Percentiles rank a stretch among this genome's conserved stretches.
These are phyloP conservation scores for Rhogogaster chlorosoma DNA, from an alignment of 2,888 invertebrate species.

Conservation along the genomic window DNA sequence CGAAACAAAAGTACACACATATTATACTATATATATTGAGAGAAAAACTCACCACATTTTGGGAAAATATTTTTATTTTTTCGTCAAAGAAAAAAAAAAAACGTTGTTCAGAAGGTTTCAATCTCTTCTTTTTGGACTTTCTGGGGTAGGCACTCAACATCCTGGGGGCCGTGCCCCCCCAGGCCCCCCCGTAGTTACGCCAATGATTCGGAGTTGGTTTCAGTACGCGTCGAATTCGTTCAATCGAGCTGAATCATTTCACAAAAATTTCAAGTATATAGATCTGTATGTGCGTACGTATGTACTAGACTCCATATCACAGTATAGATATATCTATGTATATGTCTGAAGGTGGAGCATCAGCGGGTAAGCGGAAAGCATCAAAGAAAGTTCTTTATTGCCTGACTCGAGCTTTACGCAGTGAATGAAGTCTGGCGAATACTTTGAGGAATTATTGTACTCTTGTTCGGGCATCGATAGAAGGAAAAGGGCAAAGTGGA, in stretches of 20 bases:
- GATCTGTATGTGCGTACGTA: neutral
- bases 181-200: no score
- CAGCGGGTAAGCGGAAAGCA: conserved; percentile 30
- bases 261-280: conserved; percentile 15
- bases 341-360: conserved; percentile 5
- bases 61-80: no score
- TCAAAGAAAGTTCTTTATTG: conserved; percentile 46
- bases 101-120: no score
- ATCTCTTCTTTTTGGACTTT: no score
- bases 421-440: conserved; percentile 42
- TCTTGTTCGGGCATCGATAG: conserved; percentile 28
- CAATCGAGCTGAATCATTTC: conserved; percentile 21
- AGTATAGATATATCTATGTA: neutral
- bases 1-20: no score
- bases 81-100: no score
- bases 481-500: conserved; percentile 9
- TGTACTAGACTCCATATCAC: neutral
- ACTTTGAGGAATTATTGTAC: conserved; percentile 47
- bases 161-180: no score
- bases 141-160: no score
- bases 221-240: conserved; percentile 17
- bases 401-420: conserved; percentile 36
- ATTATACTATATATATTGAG: no score
- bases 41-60: no score
- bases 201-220: neutral